phyloP scores from a whole-genome alignment of 2,888 invertebrate genomes.

The Chydorus sphaericus region DNA sequence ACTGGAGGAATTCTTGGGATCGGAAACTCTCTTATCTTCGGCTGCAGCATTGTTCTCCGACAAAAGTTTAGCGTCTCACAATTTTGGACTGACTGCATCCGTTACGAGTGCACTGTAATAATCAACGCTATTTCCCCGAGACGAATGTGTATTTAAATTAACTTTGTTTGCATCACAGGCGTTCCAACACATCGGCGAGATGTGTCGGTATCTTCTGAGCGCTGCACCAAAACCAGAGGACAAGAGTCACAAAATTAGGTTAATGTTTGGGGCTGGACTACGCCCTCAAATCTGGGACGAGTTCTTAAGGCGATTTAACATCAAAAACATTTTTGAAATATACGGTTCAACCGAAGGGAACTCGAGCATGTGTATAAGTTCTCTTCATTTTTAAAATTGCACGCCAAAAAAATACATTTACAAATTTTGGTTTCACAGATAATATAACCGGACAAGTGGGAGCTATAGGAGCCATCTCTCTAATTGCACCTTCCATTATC shows the following conservation, averaged over 20 bases:
- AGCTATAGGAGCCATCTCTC: conserved; percentile 85
- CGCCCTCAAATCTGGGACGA: conserved; percentile 86
- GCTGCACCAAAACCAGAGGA: conserved; percentile 54
- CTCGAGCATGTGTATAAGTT: conserved; percentile 68
- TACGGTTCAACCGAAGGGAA: conserved; percentile 98
- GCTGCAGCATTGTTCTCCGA: conserved; percentile 66
- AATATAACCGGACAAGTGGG: conserved; percentile 86
- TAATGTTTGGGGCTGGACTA: conserved; percentile 86
- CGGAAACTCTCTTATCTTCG: conserved; percentile 60
- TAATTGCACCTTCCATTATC: conserved; percentile 74
- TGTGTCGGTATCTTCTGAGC: conserved; percentile 72
- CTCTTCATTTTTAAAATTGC: background rate
- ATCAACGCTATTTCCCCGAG: no score
- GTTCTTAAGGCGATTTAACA: conserved; percentile 72
- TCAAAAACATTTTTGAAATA: conserved; percentile 73
- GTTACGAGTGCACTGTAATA: conserved; percentile 78
- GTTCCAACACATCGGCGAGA: conserved; percentile 80
- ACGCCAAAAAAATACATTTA: background rate
- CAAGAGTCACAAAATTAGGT: conserved; percentile 51
- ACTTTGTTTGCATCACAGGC: no score
- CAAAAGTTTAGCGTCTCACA: conserved; percentile 87
- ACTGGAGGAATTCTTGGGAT: conserved; percentile 82
- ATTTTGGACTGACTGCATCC: conserved; percentile 84
- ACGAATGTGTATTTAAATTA: no score
- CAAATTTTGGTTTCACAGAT: conserved; percentile 43